Base-by-base conservation (phyloP, 1,140 invertebrate species). In the Archivesica marissinica region DNA sequence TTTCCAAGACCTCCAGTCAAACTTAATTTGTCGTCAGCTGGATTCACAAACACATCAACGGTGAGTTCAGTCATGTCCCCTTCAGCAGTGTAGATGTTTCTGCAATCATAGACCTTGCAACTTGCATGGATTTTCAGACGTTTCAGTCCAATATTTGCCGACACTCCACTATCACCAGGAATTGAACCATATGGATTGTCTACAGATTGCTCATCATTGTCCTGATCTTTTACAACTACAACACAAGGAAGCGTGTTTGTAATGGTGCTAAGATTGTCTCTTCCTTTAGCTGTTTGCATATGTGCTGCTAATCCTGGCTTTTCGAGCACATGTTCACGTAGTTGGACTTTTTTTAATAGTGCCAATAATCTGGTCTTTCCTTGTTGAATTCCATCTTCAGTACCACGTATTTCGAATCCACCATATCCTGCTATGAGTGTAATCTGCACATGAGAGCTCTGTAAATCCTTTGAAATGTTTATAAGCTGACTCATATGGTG, bases 1-100 rank as follows among this genome's bases (percentile, higher is more conserved):
- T 68, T 80, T 68, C 78, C 78, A 4, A 80, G 64, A 33, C 78
- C 78, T 35, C 78, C 78, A 70, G 59, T 47, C 0, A 80, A 39
- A 50, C 61, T 52, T 2, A 80, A 15, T 50, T 80, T 80, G 6
- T 80, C 78, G 54, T 80, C 64, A n/a, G 78, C 59, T 66, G 78
- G 15, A 25, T 80, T 80, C 15, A 80, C 61, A 52, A 80, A 20
- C 17, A 68, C 54, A 30, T 70, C 78, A n/a, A 66, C 78, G 23
- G 39, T 35, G 20, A 80, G 17, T 23, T 68, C 64, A 33, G 78
- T 68, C 78, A 80, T 80, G 44, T 80, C 59, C 9, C 78, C 78
- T 15, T 47, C 28, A 2, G 9, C 47, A 13, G 44, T 47, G 25
- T 41, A 35, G 35, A 80, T 39, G 9, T 54, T 70, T 33, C 78